phyloP scores from a whole-genome alignment of 2,888 invertebrate genomes.

The Meandrusa payeni region DNA sequence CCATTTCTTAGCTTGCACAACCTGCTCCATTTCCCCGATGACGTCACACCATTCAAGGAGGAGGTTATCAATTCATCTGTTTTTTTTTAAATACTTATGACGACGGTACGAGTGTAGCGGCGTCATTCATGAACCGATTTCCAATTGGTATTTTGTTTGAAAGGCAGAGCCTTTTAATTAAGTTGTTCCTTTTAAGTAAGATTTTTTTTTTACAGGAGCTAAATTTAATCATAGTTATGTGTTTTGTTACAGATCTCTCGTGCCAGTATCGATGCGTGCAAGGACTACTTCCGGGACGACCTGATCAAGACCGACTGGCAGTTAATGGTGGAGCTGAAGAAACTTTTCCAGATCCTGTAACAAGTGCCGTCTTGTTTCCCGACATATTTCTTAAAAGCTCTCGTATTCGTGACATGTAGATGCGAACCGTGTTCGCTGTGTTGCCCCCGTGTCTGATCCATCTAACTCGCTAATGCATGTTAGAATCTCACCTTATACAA shows the following conservation, averaged over 20 bases:
- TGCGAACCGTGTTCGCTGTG: conserved; percentile 36
- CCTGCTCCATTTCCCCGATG: conserved; percentile 66
- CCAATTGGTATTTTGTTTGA: no score
- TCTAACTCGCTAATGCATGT: conserved; percentile 53
- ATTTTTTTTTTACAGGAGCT: no score
- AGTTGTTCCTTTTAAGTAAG: no score
- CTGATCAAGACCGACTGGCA: conserved; percentile 98
- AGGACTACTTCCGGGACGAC: conserved; percentile 99
- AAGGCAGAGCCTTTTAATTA: no score
- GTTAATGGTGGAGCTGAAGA: conserved; percentile 98
- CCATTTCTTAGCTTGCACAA: conserved; percentile 63
- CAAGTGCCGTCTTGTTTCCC: conserved; percentile 30
- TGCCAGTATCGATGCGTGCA: conserved; percentile 99
- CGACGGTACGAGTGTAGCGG: no score
- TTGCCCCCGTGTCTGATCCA: conserved; percentile 59
- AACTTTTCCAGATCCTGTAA: conserved; percentile 96
- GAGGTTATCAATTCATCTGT: no score
- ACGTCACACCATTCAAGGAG: conserved; percentile 77
- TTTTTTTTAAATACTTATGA: no score
- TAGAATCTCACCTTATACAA: conserved; percentile 53
- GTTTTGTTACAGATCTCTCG: conserved; percentile 91
- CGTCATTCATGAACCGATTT: no score
- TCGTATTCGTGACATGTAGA: conserved; percentile 39
- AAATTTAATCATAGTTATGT: no score
- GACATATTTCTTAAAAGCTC: conserved; percentile 38